phyloP scores from a whole-genome alignment of 2,888 invertebrate genomes.

The Ophion obscuratus region DNA sequence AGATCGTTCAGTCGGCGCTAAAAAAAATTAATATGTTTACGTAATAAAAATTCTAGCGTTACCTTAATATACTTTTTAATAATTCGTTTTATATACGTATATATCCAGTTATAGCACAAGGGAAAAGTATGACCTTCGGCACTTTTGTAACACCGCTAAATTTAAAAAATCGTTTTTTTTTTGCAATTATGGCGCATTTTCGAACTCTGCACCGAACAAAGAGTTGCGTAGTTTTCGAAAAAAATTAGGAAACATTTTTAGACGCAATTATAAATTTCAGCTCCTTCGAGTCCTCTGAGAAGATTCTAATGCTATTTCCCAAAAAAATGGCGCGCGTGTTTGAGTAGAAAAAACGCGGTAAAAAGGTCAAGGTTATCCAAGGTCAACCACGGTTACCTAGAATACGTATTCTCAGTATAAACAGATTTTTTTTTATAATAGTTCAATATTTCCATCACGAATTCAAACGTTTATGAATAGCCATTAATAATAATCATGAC shows the following conservation, averaged over 20 bases:
- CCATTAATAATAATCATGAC: neutral
- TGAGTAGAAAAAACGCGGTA: neutral
- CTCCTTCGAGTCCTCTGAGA: neutral
- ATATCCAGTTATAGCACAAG: neutral
- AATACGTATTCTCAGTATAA: conserved; percentile 15
- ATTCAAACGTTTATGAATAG: conserved; percentile 35
- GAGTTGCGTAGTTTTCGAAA: neutral
- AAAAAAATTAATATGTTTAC: conserved; percentile 22
- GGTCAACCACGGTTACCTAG: neutral
- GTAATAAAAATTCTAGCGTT: neutral
- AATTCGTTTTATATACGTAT: neutral
- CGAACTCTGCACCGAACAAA: neutral
- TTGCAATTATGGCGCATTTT: neutral
- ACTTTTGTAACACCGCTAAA: neutral
- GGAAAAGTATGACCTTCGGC: neutral
- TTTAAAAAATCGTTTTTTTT: neutral
- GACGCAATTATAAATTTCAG: neutral
- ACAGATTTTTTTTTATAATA: neutral
- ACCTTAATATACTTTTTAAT: neutral
- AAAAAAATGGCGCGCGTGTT: neutral
- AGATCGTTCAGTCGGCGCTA: conserved; percentile 16
- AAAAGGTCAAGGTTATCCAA: neutral
- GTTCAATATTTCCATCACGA: conserved; percentile 16
- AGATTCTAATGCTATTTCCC: neutral
- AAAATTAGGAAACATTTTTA: too few relatives aligned